A percentile compares a stretch with the other conserved stretches of the same genome.
Evolutionary conservation across 2,888 invertebrate genomes (phyloP).

Genomic region (Lasioglossum marginatum): DNA sequence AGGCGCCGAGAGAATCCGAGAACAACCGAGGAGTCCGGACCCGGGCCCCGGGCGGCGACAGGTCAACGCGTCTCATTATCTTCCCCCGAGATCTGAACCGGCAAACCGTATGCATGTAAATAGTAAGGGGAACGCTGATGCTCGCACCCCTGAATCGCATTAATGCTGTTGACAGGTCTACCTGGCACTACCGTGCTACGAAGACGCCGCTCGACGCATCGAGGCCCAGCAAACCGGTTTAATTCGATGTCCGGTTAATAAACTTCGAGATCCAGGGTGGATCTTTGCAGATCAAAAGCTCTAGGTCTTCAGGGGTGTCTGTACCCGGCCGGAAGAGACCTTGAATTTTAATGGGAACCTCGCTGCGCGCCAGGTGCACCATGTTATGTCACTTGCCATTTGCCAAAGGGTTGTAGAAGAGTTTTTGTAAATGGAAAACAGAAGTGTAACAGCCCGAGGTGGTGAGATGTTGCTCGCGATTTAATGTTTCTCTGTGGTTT

Average conservation of each 20-base stretch:
- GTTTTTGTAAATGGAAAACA: not conserved
- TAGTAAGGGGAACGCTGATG: conserved; percentile 45
- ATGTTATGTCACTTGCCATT: conserved; percentile 3
- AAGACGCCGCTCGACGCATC: conserved; percentile 1
- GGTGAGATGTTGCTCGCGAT: not conserved
- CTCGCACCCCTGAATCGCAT: conserved; percentile 64
- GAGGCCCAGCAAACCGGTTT: conserved; percentile 64
- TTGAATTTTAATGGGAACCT: conserved; percentile 5
- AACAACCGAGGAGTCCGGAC: conserved; percentile 12
- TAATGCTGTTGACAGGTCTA: conserved; percentile 65
- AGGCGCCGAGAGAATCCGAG: conserved; percentile 14
- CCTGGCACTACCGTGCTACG: conserved; percentile 50
- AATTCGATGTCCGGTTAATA: conserved; percentile 68
- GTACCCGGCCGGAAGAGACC: not conserved
- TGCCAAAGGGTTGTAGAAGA: not conserved
- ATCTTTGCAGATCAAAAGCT: not conserved
- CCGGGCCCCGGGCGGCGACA: conserved; percentile 49
- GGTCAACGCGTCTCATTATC: conserved; percentile 68
- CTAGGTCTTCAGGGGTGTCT: not conserved
- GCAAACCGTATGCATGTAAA: conserved; percentile 61
- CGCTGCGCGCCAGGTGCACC: not conserved
- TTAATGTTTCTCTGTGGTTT: too few species aligned
- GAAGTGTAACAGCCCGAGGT: not conserved
- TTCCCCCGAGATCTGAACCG: conserved; percentile 55
- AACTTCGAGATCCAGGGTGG: conserved; percentile 38